Evolutionary conservation across 2,888 invertebrate species (phyloP), one percentile per base, ranked within the genome.

Genomic region (Horisme vitalbata): DNA sequence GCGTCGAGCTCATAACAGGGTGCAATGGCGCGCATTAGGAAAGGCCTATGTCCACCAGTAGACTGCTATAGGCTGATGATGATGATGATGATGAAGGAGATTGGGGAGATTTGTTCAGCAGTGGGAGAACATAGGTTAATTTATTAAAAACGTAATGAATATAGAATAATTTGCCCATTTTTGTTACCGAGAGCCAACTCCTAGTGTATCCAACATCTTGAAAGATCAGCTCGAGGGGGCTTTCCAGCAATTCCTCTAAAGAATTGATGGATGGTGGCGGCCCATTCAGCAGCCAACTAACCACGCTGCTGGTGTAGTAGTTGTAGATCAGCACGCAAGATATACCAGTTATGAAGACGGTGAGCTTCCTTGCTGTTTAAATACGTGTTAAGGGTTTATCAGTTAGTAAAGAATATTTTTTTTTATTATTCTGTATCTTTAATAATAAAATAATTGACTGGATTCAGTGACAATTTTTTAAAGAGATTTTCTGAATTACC

Each of bases 281-380:
- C 1, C 84, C 88, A 33, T 81, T 91, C 20, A 92, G 73, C 3
- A 92, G 68, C 68, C 91, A 91, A 35, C 91, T 91, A 3, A 92
- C 91, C 8, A 92, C 90, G 49, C 91, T 91, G 32, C 91, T 91
- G 0, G 92, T 92, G 67, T 92, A 92, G 69, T 91, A 92, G 63
- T 91, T 91, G 69, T 90, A 92, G 2, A 91, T 72, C 8, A 92
- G 66, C 0, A 91, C 66, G 23, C 80, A 82, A 0, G 72, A 79
- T 0, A 79, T 10, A 0, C 87, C 86, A 0, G 83, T 85, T 2
- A 88, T 78, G 0, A 86, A 58, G 1, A 83, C 52, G 1, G 79
- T 72, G 0, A 82, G 41, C 45, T 80, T 77, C 0, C 83, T 72
- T 39, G 81, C 86, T 87, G 57, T 7, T 6, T 9, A 0, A 13